A percentile compares a stretch with the other conserved stretches of the same genome.
Conservation (phyloP, 2,888 invertebrate species). For the Piscicola geometra region DNA sequence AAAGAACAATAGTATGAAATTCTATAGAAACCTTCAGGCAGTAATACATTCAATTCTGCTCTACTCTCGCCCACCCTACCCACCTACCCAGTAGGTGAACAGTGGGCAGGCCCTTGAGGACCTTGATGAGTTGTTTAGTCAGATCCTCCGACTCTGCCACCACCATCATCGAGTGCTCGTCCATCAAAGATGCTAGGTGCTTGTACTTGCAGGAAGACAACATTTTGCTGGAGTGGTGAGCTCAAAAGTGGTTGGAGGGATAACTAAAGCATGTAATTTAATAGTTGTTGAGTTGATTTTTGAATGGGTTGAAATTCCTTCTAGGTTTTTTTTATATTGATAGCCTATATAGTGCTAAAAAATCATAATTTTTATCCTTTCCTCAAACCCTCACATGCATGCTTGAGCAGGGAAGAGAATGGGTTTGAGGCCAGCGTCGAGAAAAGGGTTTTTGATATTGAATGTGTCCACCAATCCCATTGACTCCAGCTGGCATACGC, state of each 20-base stretch:
- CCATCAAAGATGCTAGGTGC: conserved; percentile 29
- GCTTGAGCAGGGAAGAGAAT: conserved; percentile 15
- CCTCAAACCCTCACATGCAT: conserved; percentile 11
- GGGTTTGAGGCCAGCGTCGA: conserved; percentile 22
- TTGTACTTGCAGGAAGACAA: conserved; percentile 26
- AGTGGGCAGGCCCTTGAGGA: conserved; percentile 19
- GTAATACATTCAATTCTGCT: not conserved
- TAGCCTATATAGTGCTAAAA: too few species aligned
- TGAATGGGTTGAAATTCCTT: too few species aligned
- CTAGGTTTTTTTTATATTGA: too few species aligned
- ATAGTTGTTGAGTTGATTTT: too few species aligned
- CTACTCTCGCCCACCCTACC: too few species aligned
- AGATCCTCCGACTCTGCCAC: conserved; percentile 1
- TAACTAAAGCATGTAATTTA: too few species aligned
- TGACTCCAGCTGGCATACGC: conserved; percentile 29
- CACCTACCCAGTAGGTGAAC: conserved; percentile 26
- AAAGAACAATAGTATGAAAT: not conserved
- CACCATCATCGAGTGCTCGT: not conserved
- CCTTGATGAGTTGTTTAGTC: not conserved
- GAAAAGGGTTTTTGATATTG: conserved; percentile 27
- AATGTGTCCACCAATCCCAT: not conserved
- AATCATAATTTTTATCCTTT: not conserved
- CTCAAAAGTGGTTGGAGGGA: too few species aligned
- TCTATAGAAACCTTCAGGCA: not conserved
- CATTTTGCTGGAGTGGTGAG: conserved; percentile 25